Base-by-base conservation (phyloP, 2,888 invertebrate genomes). In the Acrobasis suavella region DNA sequence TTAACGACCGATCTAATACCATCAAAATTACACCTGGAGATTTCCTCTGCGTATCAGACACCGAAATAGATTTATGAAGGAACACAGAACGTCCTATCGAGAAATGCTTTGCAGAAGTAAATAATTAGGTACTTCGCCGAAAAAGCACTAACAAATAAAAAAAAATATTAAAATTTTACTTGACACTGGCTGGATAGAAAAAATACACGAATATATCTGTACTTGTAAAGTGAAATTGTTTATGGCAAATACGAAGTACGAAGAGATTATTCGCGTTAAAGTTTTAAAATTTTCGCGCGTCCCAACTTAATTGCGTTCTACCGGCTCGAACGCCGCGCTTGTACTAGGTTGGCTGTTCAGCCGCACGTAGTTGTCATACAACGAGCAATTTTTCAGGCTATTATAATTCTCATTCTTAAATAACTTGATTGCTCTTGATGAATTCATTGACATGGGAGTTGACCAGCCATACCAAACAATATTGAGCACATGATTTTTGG, bases 361-460 rank as follows among this genome's bases (percentile, higher is more conserved):
- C 64, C 63, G 62, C 67, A 70, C 62, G 60, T 54, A 67, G 61
- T 51, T 62, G 66, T 70, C 64, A 60, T 68, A 65, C 67, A 63
- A 67, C 60, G 65, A 66, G 65, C 65, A 68, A 68, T 63, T 67
- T 55, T 58, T 58, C 50, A 32, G 58, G 54, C 58, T 39, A 49
- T 62, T 55, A 50, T 16, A 32, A 50, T 50, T 62, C 55, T 55
- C 62, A 56, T 56, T 60, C 66, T 71, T 67, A 72, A 73, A 73
- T 65, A 69, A 75, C 72, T 74, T 77, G 75, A 77, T 80, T 78
- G 75, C 62, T 64, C 61, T 69, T 81, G 78, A 83, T 83, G 77
- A 80, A 84, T 82, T 77, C 76, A 78, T 80, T 83, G 81, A 82
- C 80, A 81, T 77, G 72, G 62, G 75, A 77, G 73, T 80, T 79